Percentiles rank a stretch among this genome's conserved stretches.
These are phyloP conservation scores for Melipona beecheii DNA, from an alignment of 2,888 invertebrate genomes.

Conservation along the genomic window DNA sequence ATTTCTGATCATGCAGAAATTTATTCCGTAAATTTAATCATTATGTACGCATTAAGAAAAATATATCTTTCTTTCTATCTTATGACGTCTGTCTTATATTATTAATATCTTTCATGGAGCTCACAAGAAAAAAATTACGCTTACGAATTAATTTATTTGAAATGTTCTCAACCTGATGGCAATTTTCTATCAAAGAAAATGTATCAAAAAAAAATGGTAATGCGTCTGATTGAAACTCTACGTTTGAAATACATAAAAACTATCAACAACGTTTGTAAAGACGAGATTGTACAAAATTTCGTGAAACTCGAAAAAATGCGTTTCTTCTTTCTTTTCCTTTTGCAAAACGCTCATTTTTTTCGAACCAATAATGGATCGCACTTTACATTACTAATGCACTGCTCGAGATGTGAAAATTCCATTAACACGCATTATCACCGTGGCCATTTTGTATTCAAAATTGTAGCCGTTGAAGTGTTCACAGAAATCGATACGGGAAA, in stretches of 20 bases:
- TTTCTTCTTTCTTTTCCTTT: not conserved
- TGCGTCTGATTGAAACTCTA: too few relatives aligned
- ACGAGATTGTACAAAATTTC: not conserved
- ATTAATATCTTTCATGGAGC: not conserved
- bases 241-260: too few relatives aligned
- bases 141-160: not conserved
- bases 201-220: too few relatives aligned
- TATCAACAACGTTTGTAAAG: not conserved
- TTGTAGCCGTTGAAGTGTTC: not conserved
- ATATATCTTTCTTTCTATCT: too few relatives aligned
- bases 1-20: too few relatives aligned
- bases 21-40: not conserved
- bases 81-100: not conserved
- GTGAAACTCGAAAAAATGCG: too few relatives aligned
- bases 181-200: too few relatives aligned
- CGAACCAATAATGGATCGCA: not conserved
- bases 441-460: not conserved
- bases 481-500: not conserved
- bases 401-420: constrained; percentile 7
- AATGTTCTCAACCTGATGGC: not conserved
- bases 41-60: not conserved
- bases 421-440: not conserved
- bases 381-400: not conserved
- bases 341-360: not conserved
- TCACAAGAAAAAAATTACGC: too few relatives aligned